phyloP scores from a whole-genome alignment of 2,113 vertebrate species.

The Varanus salvator region DNA sequence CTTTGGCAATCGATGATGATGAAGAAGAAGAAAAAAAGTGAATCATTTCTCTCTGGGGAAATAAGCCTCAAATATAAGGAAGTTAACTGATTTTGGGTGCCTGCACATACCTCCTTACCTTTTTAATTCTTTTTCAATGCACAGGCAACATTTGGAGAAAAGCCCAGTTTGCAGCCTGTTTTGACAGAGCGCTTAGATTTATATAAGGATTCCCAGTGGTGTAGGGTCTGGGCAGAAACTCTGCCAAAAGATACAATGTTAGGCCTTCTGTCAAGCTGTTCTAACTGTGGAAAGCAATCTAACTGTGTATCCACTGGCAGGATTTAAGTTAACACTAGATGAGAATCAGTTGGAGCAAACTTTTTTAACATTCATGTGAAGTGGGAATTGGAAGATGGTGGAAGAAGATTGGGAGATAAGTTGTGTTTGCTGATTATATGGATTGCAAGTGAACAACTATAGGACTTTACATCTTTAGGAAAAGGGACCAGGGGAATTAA shows the following conservation, averaged over 20 bases:
- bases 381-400: neutral
- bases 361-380: neutral
- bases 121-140: neutral
- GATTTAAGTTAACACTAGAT: neutral
- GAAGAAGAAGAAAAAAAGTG: neutral
- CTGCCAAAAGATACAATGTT: neutral
- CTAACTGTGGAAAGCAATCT: neutral
- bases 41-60: neutral
- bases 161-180: neutral
- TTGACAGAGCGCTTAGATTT: neutral
- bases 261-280: neutral
- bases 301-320: neutral
- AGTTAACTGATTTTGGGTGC: constrained; percentile 49
- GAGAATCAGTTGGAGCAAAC: neutral
- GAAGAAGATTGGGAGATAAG: neutral
- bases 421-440: neutral
- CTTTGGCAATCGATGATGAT: constrained; percentile 12
- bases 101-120: neutral
- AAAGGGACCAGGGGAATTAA: neutral
- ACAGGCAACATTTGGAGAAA: neutral
- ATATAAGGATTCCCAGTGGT: neutral
- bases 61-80: neutral
- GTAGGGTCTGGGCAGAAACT: neutral
- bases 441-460: neutral
- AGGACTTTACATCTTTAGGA: neutral